Percentiles rank a stretch among this genome's conserved stretches.
phyloP scores from a whole-genome alignment of 2,888 invertebrate genomes.

The Leptinotarsa haldemani region DNA sequence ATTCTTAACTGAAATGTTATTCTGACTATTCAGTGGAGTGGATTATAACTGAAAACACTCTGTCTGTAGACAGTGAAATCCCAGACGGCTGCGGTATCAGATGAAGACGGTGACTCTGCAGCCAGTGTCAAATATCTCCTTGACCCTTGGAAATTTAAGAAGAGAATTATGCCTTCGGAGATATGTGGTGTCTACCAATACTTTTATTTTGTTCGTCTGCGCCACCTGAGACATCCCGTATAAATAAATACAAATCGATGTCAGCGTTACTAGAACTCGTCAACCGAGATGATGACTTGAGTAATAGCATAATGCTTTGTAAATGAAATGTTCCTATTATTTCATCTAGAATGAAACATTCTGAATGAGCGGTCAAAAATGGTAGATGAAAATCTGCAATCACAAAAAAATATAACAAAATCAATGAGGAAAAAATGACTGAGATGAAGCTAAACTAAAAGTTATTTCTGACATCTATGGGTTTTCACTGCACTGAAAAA shows the following conservation, averaged over 20 bases:
- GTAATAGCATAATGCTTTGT: not conserved
- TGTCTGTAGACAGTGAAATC: not conserved
- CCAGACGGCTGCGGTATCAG: constrained; percentile 14
- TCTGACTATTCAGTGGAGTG: too few relatives aligned
- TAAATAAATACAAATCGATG: constrained; percentile 1
- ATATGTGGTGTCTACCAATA: constrained; percentile 13
- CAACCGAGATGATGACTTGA: not conserved
- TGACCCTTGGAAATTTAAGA: constrained; percentile 16
- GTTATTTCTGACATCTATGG: too few relatives aligned
- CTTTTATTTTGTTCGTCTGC: constrained; percentile 15
- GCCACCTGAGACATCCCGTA: constrained; percentile 29
- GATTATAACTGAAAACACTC: not conserved
- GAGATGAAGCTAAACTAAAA: too few relatives aligned
- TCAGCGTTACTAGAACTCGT: constrained; percentile 12
- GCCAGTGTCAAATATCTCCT: constrained; percentile 1
- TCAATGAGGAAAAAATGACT: too few relatives aligned
- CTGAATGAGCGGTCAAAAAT: too few relatives aligned
- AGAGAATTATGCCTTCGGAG: constrained; percentile 14
- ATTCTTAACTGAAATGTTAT: too few relatives aligned
- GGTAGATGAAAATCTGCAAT: too few relatives aligned
- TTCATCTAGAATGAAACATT: too few relatives aligned
- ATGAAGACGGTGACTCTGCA: constrained; percentile 22
- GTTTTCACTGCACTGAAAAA: too few relatives aligned
- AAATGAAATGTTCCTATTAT: too few relatives aligned
- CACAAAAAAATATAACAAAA: too few relatives aligned